phyloP scores from a whole-genome alignment of 1,140 invertebrate species.

The Phymastichus coffea region DNA sequence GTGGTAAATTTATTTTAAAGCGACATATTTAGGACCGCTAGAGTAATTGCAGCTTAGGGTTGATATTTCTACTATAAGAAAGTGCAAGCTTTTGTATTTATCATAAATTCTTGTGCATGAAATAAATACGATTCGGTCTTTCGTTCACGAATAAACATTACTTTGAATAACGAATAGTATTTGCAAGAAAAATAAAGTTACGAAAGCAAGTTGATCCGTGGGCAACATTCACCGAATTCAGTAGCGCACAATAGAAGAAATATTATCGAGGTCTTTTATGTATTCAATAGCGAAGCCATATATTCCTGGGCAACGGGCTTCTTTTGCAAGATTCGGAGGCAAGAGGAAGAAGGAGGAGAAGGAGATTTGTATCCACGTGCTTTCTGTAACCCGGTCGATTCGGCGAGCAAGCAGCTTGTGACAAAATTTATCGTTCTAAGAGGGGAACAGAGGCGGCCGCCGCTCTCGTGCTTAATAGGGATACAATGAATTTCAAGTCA shows the following conservation, averaged over 20 bases:
- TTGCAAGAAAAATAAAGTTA: background rate
- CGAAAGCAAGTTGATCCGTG: background rate
- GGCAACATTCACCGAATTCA: no score
- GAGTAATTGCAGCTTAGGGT: no score
- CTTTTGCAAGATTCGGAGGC: no score
- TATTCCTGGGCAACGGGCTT: background rate
- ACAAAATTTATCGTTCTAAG: slow-evolving; percentile 25
- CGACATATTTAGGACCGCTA: no score
- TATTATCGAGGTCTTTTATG: background rate
- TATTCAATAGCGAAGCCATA: background rate
- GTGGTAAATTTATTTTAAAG: no score
- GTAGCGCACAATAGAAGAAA: no score
- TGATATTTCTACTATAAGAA: no score
- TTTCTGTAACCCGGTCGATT: slow-evolving; percentile 15
- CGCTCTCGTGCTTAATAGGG: slow-evolving; percentile 18
- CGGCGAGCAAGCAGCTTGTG: slow-evolving; percentile 1
- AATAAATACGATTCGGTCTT: no score
- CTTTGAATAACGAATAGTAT: no score
- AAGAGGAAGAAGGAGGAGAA: background rate
- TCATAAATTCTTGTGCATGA: no score
- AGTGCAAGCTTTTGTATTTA: no score
- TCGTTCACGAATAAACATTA: no score
- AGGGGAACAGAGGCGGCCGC: background rate
- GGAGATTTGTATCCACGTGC: slow-evolving; percentile 16
- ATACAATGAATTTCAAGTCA: slow-evolving; percentile 28